Base-by-base conservation (phyloP, 1,140 invertebrate genomes). In the Drosophila chauvacae region DNA sequence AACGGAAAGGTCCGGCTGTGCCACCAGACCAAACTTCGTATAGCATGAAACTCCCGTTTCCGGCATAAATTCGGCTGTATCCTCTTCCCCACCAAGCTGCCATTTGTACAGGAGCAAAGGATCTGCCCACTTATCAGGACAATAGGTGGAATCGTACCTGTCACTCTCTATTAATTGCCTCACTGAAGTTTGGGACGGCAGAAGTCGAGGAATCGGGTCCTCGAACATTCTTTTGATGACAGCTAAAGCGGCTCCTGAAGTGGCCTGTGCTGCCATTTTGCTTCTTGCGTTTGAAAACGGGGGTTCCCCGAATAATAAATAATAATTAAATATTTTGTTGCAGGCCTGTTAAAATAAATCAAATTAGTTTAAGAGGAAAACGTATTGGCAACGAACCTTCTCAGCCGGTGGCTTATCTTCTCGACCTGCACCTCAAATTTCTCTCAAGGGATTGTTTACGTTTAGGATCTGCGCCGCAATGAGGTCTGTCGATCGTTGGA, bases 81-180 rank as follows among this genome's bases (percentile, higher is more conserved):
- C 53, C 14, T 37, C 20, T 16, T 37, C 9, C 10, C 2, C 33
- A 4, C 30, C 53, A 56, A 56, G 4, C 18, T 37, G 35, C 33
- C 53, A 37, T 56, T 56, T 56, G 20, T 6, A 37, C 9, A 56
- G 20, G 18, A 56, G 33, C 13, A 56, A 20, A 23, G 33, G 33
- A 23, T 56, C 33, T 37, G 20, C 20, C 33, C 53, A 56, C 53
- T 23, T 23, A 1, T 35, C 9, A n/a, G 53, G 33, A 11, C 20
- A 23, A 23, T 56, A 56, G 9, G 2, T 11, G 20, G 20, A 23
- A n/a, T 2, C 14, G 26, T 28, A 28, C 0, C 4, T 0, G 1
- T 20, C 1, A 10, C 7, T 7, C 30, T 55, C 51, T n/a, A 35
- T 3, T 0, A 6, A 14, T 16, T 55, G 28, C 1, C 7, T 1